Conservation (phyloP, 2,888 invertebrate genomes). For the Ormyrus rosae region DNA sequence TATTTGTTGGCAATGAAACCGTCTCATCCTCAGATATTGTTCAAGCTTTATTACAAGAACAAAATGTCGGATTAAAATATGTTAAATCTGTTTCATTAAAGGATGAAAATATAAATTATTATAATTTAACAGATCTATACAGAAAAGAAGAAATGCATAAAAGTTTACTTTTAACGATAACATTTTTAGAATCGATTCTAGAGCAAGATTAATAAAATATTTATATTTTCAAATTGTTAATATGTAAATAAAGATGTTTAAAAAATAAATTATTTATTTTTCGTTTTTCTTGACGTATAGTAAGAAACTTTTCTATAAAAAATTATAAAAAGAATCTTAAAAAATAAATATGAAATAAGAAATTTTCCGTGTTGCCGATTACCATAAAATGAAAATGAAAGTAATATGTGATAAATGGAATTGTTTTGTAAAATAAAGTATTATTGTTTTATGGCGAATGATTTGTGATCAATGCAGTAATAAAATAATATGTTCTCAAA, state of each 20-base stretch:
- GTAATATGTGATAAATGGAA: no score
- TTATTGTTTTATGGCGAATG: no score
- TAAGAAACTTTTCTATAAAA: no score
- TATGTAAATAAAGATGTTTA: slow-evolving; percentile 5
- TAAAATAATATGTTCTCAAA: no score
- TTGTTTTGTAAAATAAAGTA: no score
- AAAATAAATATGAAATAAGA: no score
- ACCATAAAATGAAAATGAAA: no score
- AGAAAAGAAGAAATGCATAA: slow-evolving; percentile 41
- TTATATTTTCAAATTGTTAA: slow-evolving; percentile 26
- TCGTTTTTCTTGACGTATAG: background rate
- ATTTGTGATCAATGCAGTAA: no score
- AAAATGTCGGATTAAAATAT: slow-evolving; percentile 29
- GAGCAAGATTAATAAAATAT: background rate
- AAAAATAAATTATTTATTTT: background rate
- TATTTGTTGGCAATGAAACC: slow-evolving; percentile 35
- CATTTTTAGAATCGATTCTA: slow-evolving; percentile 41
- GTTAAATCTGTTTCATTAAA: background rate
- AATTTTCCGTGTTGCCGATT: no score
- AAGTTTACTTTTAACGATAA: slow-evolving; percentile 31
- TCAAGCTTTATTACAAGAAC: slow-evolving; percentile 22
- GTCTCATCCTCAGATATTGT: slow-evolving; percentile 27
- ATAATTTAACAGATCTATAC: background rate
- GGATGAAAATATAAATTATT: slow-evolving; percentile 1
- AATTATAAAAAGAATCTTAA: no score